Conservation (phyloP, 1,140 invertebrate genomes). For the Leguminivora glycinivorella region DNA sequence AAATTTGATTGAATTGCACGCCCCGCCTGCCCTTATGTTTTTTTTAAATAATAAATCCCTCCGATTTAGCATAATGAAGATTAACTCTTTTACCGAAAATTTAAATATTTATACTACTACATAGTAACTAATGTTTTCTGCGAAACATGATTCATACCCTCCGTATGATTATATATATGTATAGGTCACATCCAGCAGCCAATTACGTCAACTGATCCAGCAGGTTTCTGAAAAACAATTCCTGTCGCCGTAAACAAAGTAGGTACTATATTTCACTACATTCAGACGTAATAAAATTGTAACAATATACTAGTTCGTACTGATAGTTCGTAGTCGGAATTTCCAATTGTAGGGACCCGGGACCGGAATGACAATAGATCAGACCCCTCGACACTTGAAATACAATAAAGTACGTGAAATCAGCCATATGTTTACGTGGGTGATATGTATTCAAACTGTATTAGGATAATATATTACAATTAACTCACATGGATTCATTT, state of each 20-base stretch:
- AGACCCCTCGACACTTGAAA: slow-evolving; percentile 22
- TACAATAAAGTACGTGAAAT: slow-evolving; percentile 28
- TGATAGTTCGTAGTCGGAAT: slow-evolving; percentile 26
- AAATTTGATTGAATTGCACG: no score
- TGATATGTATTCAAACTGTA: slow-evolving; percentile 10
- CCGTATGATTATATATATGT: no score
- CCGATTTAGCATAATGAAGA: no score
- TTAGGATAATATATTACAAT: neutral
- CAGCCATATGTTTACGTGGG: slow-evolving; percentile 17
- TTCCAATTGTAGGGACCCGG: slow-evolving; percentile 21
- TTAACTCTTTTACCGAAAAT: no score
- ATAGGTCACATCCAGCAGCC: no score
- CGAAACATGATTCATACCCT: no score
- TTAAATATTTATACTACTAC: no score
- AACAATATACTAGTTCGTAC: slow-evolving; percentile 4
- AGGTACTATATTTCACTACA: slow-evolving; percentile 5
- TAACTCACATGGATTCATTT: neutral
- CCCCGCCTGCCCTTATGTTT: no score
- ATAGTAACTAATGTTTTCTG: no score
- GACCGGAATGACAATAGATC: slow-evolving; percentile 22
- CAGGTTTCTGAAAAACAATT: neutral
- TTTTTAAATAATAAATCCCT: no score
- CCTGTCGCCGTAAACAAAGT: neutral
- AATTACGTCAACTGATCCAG: neutral
- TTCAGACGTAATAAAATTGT: slow-evolving; percentile 21